Conservation (phyloP, 2,888 invertebrate genomes). For the Lucinisca nassula region DNA sequence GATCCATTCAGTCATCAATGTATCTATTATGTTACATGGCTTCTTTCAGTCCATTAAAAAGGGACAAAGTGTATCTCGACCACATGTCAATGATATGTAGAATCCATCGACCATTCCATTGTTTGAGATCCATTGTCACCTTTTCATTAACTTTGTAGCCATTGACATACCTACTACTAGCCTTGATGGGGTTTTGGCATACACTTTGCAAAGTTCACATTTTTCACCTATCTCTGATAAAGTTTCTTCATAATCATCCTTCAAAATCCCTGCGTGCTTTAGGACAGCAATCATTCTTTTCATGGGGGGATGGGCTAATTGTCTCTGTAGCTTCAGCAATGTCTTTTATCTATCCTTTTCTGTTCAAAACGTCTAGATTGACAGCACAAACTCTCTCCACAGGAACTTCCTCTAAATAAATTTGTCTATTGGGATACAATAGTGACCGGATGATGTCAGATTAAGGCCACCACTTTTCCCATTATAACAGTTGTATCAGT, state of each 20-base stretch:
- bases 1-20: too few species aligned
- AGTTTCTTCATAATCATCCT: constrained; percentile 24
- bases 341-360: constrained; percentile 14
- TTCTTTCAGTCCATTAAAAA: too few species aligned
- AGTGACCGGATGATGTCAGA: constrained; percentile 35
- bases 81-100: too few species aligned
- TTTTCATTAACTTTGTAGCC: too few species aligned
- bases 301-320: constrained; percentile 45
- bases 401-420: constrained; percentile 21
- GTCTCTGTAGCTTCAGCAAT: constrained; percentile 26
- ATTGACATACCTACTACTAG: too few species aligned
- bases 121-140: too few species aligned
- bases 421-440: constrained; percentile 38
- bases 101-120: too few species aligned
- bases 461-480: constrained; percentile 29
- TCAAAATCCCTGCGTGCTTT: constrained; percentile 41
- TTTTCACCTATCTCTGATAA: constrained; percentile 12
- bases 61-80: too few species aligned
- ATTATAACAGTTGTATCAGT: constrained; percentile 33
- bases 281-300: constrained; percentile 29
- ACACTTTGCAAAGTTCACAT: constrained; percentile 41
- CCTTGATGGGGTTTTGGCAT: too few species aligned
- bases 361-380: neutral
- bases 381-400: constrained; percentile 35
- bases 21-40: too few species aligned